Conservation (phyloP, 2,888 invertebrate species). For the Cistogaster globosa region DNA sequence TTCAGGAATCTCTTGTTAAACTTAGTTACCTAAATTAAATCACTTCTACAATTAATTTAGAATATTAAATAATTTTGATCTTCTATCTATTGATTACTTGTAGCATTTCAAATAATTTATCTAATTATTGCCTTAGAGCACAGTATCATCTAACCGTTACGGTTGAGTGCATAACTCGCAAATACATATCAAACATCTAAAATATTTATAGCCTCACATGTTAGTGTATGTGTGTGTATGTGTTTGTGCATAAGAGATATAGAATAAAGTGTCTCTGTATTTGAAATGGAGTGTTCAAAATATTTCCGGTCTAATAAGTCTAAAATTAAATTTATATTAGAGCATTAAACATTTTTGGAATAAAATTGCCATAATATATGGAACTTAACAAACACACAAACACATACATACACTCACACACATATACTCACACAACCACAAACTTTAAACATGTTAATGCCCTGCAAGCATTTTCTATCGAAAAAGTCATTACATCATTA, state of each 20-base stretch:
- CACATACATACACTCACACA: background rate
- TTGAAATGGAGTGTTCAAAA: conserved; percentile 40
- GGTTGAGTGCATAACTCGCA: background rate
- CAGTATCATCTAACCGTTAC: conserved; percentile 27
- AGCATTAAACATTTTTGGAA: conserved; percentile 59
- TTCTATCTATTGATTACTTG: background rate
- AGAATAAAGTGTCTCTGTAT: conserved; percentile 25
- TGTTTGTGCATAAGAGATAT: background rate
- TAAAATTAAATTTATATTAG: conserved; percentile 63
- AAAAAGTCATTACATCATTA: no score
- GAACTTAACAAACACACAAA: conserved; percentile 2
- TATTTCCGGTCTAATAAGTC: conserved; percentile 62
- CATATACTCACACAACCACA: background rate
- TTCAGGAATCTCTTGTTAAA: no score
- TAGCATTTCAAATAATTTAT: background rate
- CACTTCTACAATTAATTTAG: no score
- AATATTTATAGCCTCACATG: conserved; percentile 19
- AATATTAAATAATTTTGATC: conserved; percentile 1
- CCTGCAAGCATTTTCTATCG: no score
- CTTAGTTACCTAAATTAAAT: no score
- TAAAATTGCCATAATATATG: conserved; percentile 49
- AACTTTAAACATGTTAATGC: background rate
- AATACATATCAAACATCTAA: background rate
- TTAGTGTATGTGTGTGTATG: background rate
- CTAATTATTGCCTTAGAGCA: conserved; percentile 28